phyloP scores from a whole-genome alignment of 2,113 vertebrate genomes.

The Micromys minutus region DNA sequence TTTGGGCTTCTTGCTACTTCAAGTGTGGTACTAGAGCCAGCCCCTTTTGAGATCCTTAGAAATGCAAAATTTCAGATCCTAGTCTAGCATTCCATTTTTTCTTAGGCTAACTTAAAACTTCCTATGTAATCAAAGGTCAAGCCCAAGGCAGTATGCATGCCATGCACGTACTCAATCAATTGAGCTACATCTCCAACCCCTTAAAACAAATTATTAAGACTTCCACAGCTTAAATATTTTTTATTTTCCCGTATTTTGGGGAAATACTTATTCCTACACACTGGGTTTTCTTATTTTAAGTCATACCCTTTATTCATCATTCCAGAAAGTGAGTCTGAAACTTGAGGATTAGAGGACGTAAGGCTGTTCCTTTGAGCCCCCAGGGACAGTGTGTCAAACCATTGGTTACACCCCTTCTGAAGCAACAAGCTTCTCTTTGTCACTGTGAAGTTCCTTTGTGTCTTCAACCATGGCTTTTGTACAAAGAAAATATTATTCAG shows the following conservation, averaged over 20 bases:
- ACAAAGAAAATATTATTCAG: constrained; percentile 71
- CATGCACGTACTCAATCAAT: neutral
- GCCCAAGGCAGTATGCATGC: neutral
- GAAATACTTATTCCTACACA: neutral
- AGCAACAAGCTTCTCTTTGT: constrained; percentile 64
- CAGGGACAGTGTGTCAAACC: constrained; percentile 61
- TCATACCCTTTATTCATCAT: constrained; percentile 67
- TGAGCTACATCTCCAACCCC: neutral
- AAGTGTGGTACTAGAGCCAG: neutral
- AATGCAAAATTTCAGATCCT: neutral
- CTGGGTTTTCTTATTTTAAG: constrained; percentile 71
- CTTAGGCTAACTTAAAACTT: neutral
- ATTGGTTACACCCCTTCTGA: constrained; percentile 70
- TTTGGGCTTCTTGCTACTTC: constrained; percentile 29
- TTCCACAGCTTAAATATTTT: constrained; percentile 7
- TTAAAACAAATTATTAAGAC: neutral
- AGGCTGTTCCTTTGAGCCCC: constrained; percentile 48
- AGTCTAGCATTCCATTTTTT: neutral
- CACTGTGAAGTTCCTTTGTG: constrained; percentile 55
- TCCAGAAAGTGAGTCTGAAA: constrained; percentile 71
- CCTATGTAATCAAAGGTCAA: neutral
- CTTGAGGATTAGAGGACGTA: constrained; percentile 26
- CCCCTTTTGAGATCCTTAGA: neutral
- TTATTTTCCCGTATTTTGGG: constrained; percentile 15
- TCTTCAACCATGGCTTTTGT: constrained; percentile 58